phyloP scores from a whole-genome alignment of 2,113 vertebrate genomes.

The Prunella himalayana region DNA sequence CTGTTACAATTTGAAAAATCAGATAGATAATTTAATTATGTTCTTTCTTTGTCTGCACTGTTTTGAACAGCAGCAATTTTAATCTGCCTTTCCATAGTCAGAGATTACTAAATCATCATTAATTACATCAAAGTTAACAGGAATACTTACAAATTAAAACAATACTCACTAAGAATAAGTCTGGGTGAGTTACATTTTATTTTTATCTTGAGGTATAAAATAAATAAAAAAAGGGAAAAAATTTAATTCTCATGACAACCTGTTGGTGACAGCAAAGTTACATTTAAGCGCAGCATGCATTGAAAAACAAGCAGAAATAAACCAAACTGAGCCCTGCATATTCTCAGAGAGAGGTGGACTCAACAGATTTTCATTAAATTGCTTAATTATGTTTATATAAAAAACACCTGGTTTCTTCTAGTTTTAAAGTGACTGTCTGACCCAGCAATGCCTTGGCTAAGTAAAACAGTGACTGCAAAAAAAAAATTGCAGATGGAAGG shows the following conservation, averaged over 20 bases:
- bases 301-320: not conserved
- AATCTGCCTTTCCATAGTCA: not conserved
- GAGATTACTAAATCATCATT: not conserved
- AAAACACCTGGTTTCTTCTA: slow-evolving; percentile 63
- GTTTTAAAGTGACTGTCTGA: slow-evolving; percentile 57
- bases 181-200: not conserved
- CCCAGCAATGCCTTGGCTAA: slow-evolving; percentile 38
- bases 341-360: slow-evolving; percentile 56
- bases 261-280: slow-evolving; percentile 79
- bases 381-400: slow-evolving; percentile 70
- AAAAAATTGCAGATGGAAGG: slow-evolving; percentile 29
- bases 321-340: slow-evolving; percentile 17
- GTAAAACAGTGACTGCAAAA: slow-evolving; percentile 28
- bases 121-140: not conserved
- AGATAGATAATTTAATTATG: slow-evolving; percentile 63
- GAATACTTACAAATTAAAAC: not conserved
- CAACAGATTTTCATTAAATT: slow-evolving; percentile 73
- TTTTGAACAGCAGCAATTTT: slow-evolving; percentile 32
- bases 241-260: slow-evolving; percentile 67
- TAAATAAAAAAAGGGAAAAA: not conserved
- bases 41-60: slow-evolving; percentile 28
- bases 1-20: slow-evolving; percentile 59
- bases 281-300: not conserved
- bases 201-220: slow-evolving; percentile 34
- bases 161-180: not conserved